Evolutionary conservation across 2,888 invertebrate genomes (phyloP).

Genomic region (Cerastis rubricosa): DNA sequence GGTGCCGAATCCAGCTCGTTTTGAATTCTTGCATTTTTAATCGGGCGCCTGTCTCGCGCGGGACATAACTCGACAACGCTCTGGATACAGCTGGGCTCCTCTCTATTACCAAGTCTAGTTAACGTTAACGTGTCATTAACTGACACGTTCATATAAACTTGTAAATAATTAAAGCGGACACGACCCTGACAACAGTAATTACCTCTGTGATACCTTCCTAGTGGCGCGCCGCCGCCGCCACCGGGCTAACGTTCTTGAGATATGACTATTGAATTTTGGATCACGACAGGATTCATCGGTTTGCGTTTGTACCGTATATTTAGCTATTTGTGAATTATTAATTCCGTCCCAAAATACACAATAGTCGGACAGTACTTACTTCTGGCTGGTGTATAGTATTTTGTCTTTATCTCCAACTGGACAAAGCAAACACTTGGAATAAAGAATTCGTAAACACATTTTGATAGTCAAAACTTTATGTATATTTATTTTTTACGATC

Average conservation of each 20-base stretch:
- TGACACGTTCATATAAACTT: slow-evolving; percentile 86
- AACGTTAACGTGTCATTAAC: slow-evolving; percentile 89
- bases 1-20: slow-evolving; percentile 86
- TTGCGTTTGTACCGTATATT: slow-evolving; percentile 34
- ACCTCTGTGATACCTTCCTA: slow-evolving; percentile 68
- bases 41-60: slow-evolving; percentile 88
- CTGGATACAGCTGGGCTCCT: slow-evolving; percentile 87
- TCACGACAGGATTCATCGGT: slow-evolving; percentile 53
- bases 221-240: slow-evolving; percentile 29
- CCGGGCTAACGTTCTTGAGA: slow-evolving; percentile 54
- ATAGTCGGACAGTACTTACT: slow-evolving; percentile 4
- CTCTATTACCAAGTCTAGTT: slow-evolving; percentile 89
- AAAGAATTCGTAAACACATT: slow-evolving; percentile 66
- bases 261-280: slow-evolving; percentile 62
- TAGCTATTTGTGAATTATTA: slow-evolving; percentile 48
- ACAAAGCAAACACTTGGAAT: slow-evolving; percentile 52
- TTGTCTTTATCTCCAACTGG: slow-evolving; percentile 21
- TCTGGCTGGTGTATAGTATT: neutral
- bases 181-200: slow-evolving; percentile 79
- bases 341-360: slow-evolving; percentile 26
- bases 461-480: slow-evolving; percentile 63
- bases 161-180: slow-evolving; percentile 86
- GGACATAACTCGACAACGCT: slow-evolving; percentile 89
- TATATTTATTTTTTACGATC: slow-evolving; percentile 67
- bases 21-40: slow-evolving; percentile 90